phyloP scores from a whole-genome alignment of 2,888 invertebrate genomes.

The Tachina fera region DNA sequence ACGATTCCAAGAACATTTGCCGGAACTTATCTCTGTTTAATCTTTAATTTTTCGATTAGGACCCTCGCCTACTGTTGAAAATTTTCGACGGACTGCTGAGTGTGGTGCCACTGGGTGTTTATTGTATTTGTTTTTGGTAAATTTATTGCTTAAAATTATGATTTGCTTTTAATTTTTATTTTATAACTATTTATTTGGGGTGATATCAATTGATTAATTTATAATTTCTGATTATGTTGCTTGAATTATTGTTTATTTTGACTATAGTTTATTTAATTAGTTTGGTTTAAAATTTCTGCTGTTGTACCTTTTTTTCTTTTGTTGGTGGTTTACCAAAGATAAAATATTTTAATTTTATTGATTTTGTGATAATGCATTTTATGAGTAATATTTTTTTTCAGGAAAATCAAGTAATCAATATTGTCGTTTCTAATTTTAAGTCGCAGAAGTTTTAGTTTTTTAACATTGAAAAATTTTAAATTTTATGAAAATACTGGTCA shows the following conservation, averaged over 20 bases:
- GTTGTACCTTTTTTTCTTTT: neutral
- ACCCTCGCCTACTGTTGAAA: slow-evolving; percentile 15
- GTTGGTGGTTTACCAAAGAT: neutral
- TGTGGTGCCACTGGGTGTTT: slow-evolving; percentile 7
- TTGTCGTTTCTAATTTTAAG: neutral
- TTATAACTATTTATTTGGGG: slow-evolving; percentile 48
- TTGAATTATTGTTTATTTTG: slow-evolving; percentile 40
- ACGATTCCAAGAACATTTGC: slow-evolving; percentile 20
- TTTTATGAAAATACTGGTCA: no score
- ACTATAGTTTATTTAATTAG: slow-evolving; percentile 17
- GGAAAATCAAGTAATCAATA: neutral
- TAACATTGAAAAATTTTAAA: no score
- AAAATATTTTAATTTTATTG: neutral
- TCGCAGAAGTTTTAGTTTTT: no score
- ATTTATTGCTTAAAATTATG: slow-evolving; percentile 65
- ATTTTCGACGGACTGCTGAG: neutral
- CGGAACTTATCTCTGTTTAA: slow-evolving; percentile 20
- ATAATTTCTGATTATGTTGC: slow-evolving; percentile 61
- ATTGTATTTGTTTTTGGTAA: slow-evolving; percentile 18
- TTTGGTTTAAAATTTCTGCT: neutral
- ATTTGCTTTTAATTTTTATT: slow-evolving; percentile 71
- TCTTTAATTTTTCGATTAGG: slow-evolving; percentile 9
- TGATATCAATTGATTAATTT: slow-evolving; percentile 68
- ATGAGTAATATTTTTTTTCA: neutral
- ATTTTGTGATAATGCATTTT: neutral